phyloP scores from a whole-genome alignment of 2,113 vertebrate species.

The Sylvia atricapilla region DNA sequence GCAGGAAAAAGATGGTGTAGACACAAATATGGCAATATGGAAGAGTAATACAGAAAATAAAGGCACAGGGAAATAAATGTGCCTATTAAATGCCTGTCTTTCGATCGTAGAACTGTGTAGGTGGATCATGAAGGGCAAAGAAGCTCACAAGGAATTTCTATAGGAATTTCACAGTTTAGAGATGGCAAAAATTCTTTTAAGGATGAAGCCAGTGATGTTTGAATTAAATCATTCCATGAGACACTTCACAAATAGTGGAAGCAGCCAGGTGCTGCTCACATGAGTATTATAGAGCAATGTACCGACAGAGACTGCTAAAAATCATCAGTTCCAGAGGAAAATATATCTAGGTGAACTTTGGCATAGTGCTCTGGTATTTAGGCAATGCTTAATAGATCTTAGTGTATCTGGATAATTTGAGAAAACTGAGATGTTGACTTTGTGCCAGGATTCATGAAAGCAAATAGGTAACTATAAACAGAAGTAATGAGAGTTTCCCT shows the following conservation, averaged over 20 bases:
- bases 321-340: neutral
- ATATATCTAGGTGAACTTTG: neutral
- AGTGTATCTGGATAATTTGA: neutral
- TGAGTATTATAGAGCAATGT: neutral
- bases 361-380: neutral
- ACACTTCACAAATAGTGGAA: neutral
- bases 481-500: neutral
- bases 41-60: neutral
- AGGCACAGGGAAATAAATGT: neutral
- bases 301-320: neutral
- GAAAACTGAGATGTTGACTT: neutral
- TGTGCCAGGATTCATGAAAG: neutral
- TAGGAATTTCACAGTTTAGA: neutral
- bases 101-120: neutral
- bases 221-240: neutral
- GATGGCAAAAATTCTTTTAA: neutral
- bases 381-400: neutral
- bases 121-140: neutral
- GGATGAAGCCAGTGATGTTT: neutral
- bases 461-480: neutral
- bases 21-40: neutral
- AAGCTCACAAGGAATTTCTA: neutral
- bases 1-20: neutral
- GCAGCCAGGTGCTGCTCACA: neutral
- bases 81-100: neutral